A percentile compares a stretch with the other conserved stretches of the same genome.
Evolutionary conservation across 2,113 vertebrate genomes (phyloP).

Genomic region (Channa maculata): DNA sequence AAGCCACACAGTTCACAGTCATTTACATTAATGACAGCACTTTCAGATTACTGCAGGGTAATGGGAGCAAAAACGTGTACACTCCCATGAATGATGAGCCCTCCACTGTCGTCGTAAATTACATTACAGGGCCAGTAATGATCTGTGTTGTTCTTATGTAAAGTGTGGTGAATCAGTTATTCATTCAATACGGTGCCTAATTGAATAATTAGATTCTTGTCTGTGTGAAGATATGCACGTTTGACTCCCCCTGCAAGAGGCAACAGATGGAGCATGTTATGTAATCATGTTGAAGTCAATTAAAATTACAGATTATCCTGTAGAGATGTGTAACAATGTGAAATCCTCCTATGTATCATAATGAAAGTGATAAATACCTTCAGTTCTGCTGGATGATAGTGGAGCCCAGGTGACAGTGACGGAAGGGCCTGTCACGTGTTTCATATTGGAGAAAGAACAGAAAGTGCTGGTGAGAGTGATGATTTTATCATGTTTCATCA

Average conservation of each 20-base stretch:
- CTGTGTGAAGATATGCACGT: constrained; percentile 62
- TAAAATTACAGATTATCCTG: constrained; percentile 53
- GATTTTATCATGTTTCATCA: constrained; percentile 59
- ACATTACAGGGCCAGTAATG: constrained; percentile 72
- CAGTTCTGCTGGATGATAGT: constrained; percentile 18
- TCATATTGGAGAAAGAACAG: constrained; percentile 38
- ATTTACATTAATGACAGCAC: constrained; percentile 60
- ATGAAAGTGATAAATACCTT: constrained; percentile 46
- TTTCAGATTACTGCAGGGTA: constrained; percentile 59
- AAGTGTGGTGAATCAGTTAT: constrained; percentile 72
- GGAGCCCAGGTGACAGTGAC: constrained; percentile 47
- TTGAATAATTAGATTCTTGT: constrained; percentile 73
- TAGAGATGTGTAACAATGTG: constrained; percentile 37
- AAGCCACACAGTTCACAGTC: constrained; percentile 34
- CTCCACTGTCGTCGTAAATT: constrained; percentile 50
- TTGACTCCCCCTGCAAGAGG: constrained; percentile 50
- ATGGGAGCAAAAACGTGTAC: constrained; percentile 53
- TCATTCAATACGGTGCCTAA: constrained; percentile 70
- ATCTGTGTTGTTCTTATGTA: constrained; percentile 71
- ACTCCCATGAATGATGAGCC: constrained; percentile 65
- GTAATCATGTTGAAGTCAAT: constrained; percentile 64
- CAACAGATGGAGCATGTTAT: constrained; percentile 68
- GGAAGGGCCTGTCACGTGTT: constrained; percentile 26
- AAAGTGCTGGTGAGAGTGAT: constrained; percentile 37
- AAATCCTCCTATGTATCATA: constrained; percentile 20